phyloP scores from a whole-genome alignment of 53 echinoderm and acorn worm genomes.

The Henricia sp. region DNA sequence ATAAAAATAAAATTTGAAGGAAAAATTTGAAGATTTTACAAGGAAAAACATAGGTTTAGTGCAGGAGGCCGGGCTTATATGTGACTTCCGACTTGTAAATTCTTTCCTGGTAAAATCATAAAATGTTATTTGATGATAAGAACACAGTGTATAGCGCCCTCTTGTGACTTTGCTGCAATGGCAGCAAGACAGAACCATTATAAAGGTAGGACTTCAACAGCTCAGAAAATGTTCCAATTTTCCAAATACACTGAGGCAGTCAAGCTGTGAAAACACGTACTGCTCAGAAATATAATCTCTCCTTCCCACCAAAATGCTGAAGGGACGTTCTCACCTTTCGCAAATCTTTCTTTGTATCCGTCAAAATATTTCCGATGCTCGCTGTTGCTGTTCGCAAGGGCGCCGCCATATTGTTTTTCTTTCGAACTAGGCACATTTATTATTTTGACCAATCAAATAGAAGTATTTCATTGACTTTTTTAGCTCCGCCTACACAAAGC shows the following conservation, averaged over 20 bases:
- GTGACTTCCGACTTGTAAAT: no score
- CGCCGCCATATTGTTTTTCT: slow-evolving; percentile 48
- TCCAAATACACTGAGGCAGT: neutral
- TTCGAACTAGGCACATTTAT: slow-evolving; percentile 17
- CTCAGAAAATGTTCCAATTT: neutral
- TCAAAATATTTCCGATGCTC: slow-evolving; percentile 39
- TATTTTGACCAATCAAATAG: slow-evolving; percentile 26
- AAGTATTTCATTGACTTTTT: neutral
- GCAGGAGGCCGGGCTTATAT: no score
- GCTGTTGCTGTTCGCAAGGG: slow-evolving; percentile 41
- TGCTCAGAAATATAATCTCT: neutral
- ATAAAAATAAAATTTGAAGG: no score
- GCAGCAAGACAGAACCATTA: no score
- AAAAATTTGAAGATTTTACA: no score
- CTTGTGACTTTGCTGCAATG: no score
- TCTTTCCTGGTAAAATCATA: no score
- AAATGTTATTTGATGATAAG: no score
- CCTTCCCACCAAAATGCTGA: no score
- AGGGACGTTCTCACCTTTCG: slow-evolving; percentile 22
- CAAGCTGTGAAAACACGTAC: neutral
- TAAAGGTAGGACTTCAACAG: neutral
- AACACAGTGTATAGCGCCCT: no score
- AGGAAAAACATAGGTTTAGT: no score
- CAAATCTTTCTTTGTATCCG: slow-evolving; percentile 49
- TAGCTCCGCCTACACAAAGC: slow-evolving; percentile 19